These are phyloP conservation scores for Polyodon spathula DNA, from an alignment of 2,113 vertebrate genomes.

Conservation along the genomic window DNA sequence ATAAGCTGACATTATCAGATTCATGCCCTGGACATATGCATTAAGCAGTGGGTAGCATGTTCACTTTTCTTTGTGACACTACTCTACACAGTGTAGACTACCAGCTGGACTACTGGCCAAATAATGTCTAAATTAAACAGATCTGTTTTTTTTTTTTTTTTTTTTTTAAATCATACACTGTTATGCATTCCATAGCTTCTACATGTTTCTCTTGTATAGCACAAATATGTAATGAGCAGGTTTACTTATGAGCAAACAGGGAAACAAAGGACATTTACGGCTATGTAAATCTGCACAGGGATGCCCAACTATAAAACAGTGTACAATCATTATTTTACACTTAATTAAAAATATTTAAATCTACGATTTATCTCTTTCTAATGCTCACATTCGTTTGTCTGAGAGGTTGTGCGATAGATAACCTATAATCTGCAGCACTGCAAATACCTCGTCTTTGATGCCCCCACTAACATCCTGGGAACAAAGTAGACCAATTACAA, in stretches of 20 bases:
- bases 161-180: too few species aligned
- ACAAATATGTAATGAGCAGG: too few species aligned
- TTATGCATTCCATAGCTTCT: too few species aligned
- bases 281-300: conserved; percentile 45
- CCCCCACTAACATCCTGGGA: conserved; percentile 91
- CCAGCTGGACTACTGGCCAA: too few species aligned
- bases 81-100: too few species aligned
- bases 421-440: conserved; percentile 73
- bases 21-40: conserved; percentile 42
- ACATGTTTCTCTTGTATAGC: too few species aligned
- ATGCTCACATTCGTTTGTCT: conserved; percentile 46
- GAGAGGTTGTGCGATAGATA: conserved; percentile 78
- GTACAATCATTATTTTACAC: conserved; percentile 61
- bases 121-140: too few species aligned
- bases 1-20: conserved; percentile 35
- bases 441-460: conserved; percentile 97
- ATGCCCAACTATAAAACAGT: conserved; percentile 47
- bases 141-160: too few species aligned
- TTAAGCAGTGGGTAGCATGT: conserved; percentile 24
- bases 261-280: too few species aligned
- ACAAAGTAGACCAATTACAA: conserved; percentile 98
- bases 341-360: conserved; percentile 76
- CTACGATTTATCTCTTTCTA: conserved; percentile 51
- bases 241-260: too few species aligned
- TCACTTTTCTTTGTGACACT: background rate